phyloP scores from a whole-genome alignment of 2,113 vertebrate species.

The Prunella himalayana region DNA sequence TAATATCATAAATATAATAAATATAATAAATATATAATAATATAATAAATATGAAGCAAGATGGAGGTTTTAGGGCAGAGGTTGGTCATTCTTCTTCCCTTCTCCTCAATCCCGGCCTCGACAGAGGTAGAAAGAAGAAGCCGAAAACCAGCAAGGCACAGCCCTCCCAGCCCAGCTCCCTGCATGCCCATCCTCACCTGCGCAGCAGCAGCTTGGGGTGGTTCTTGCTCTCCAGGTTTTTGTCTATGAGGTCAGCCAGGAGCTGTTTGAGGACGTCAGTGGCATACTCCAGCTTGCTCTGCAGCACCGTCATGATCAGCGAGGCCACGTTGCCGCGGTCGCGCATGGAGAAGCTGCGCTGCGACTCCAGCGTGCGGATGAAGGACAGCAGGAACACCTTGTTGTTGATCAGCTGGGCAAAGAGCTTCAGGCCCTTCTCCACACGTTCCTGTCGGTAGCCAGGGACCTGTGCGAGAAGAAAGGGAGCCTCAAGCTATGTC shows the following conservation, averaged over 20 bases:
- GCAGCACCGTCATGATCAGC: conserved; percentile 94
- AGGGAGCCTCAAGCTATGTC: neutral
- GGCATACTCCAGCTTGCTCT: conserved; percentile 95
- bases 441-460: conserved; percentile 95
- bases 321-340: conserved; percentile 97
- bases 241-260: conserved; percentile 95
- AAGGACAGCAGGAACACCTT: conserved; percentile 94
- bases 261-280: conserved; percentile 97
- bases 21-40: no score
- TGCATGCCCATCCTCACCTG: conserved; percentile 72
- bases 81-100: no score
- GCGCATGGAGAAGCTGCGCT: conserved; percentile 97
- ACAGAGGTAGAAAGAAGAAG: no score
- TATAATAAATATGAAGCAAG: no score
- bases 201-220: conserved; percentile 94
- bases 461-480: conserved; percentile 78
- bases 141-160: neutral
- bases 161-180: neutral
- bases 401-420: conserved; percentile 97
- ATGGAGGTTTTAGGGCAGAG: no score
- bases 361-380: conserved; percentile 93
- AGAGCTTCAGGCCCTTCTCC: conserved; percentile 94
- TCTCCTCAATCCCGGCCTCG: no score
- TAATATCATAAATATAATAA: no score
- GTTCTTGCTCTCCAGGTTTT: conserved; percentile 99